Percentiles rank a stretch among this genome's conserved stretches.
These are phyloP conservation scores for Thomomys bottae DNA, from an alignment of 2,113 vertebrate genomes.

Conservation along the genomic window DNA sequence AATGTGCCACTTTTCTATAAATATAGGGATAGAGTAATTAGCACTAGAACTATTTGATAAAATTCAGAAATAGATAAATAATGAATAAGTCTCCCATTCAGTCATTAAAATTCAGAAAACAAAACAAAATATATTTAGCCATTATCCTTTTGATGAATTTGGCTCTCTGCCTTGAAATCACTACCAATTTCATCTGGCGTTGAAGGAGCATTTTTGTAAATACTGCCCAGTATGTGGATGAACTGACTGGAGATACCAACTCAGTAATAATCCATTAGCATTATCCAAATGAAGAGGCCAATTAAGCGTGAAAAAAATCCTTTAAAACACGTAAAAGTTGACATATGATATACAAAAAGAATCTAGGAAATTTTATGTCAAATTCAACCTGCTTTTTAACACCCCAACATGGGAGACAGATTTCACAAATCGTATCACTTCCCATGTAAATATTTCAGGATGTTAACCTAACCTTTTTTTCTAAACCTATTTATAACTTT, in stretches of 20 bases:
- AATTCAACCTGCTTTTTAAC: constrained; percentile 10
- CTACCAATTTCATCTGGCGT: constrained; percentile 86
- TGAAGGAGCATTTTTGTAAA: constrained; percentile 82
- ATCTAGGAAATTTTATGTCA: constrained; percentile 66
- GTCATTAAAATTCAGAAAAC: constrained; percentile 85
- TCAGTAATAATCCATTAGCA: constrained; percentile 84
- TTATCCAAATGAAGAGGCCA: constrained; percentile 84
- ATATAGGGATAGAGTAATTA: constrained; percentile 87
- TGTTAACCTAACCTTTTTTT: background rate
- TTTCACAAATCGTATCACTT: background rate
- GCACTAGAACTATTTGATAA: constrained; percentile 86
- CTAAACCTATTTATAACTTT: background rate
- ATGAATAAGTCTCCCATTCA: constrained; percentile 86
- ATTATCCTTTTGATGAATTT: constrained; percentile 88
- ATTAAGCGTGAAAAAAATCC: constrained; percentile 79
- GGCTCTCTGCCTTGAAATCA: constrained; percentile 87
- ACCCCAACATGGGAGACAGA: background rate
- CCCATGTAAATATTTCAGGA: background rate
- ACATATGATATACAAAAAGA: constrained; percentile 71
- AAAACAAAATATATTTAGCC: constrained; percentile 86
- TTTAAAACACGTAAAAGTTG: constrained; percentile 77
- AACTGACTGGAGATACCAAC: constrained; percentile 82
- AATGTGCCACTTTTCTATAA: constrained; percentile 87
- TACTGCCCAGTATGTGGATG: constrained; percentile 81
- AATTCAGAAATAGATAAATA: constrained; percentile 89